These are phyloP conservation scores for Rousettus leschenaultii DNA, from an alignment of 2,113 vertebrate genomes.

Conservation along the genomic window DNA sequence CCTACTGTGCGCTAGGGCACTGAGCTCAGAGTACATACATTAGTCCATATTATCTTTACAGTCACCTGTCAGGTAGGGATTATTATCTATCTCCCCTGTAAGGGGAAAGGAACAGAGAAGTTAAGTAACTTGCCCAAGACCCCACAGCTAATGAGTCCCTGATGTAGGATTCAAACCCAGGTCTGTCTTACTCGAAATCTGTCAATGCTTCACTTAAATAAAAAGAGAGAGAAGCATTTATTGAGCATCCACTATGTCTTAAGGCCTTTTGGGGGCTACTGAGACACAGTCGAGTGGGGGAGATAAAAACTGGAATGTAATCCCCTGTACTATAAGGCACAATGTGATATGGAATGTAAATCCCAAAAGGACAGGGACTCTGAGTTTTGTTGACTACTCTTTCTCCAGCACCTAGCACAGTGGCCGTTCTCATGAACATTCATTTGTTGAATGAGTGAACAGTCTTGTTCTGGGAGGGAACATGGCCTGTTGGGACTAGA, in stretches of 20 bases:
- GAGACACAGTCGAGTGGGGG: neutral
- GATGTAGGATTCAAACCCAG: neutral
- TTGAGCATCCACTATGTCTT: neutral
- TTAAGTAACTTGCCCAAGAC: neutral
- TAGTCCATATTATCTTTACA: neutral
- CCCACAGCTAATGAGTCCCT: neutral
- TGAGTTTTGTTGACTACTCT: neutral
- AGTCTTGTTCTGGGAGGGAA: neutral
- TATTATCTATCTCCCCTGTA: neutral
- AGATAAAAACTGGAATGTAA: neutral
- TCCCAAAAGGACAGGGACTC: too few species aligned
- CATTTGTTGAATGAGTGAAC: neutral
- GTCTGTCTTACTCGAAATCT: neutral
- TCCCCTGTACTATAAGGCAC: neutral
- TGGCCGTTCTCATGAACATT: neutral
- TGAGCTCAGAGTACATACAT: neutral
- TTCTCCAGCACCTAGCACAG: neutral
- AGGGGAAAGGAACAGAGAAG: neutral
- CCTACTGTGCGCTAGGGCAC: neutral
- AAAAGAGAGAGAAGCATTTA: neutral
- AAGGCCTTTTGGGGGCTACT: neutral
- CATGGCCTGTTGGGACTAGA: neutral
- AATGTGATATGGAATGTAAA: neutral
- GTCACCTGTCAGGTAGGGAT: neutral
- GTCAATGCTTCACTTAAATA: neutral